A percentile compares a stretch with the other conserved stretches of the same genome.
Conservation (phyloP, 2,113 vertebrate species). For the Lophochroa leadbeateri region DNA sequence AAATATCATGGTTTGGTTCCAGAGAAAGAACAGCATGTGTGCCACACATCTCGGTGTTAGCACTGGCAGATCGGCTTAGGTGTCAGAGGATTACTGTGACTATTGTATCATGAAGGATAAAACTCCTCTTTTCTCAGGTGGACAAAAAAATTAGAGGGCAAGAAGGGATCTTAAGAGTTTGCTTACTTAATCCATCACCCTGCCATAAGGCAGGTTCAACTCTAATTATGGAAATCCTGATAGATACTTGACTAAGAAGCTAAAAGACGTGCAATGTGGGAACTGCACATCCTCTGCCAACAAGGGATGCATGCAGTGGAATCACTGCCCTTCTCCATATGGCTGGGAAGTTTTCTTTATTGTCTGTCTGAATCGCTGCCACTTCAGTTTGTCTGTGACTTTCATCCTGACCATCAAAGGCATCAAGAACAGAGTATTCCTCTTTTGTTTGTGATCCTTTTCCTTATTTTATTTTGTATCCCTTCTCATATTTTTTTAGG, state of each 20-base stretch:
- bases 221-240: slow-evolving; percentile 11
- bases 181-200: background rate
- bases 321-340: background rate
- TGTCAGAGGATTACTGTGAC: background rate
- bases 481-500: background rate
- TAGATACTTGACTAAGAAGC: background rate
- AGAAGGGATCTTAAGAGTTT: background rate
- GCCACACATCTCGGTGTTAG: background rate
- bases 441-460: background rate
- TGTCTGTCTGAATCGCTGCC: background rate
- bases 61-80: background rate
- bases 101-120: background rate
- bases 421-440: background rate
- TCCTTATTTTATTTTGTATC: background rate
- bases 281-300: background rate
- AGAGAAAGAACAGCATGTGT: background rate
- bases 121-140: background rate
- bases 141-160: background rate
- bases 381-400: background rate
- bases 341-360: background rate
- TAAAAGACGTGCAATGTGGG: background rate
- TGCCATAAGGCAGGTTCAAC: background rate
- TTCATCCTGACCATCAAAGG: background rate
- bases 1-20: background rate
- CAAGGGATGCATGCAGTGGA: background rate